phyloP scores from a whole-genome alignment of 2,797 vertebrate species.

The Peromyscus melanophrys region DNA sequence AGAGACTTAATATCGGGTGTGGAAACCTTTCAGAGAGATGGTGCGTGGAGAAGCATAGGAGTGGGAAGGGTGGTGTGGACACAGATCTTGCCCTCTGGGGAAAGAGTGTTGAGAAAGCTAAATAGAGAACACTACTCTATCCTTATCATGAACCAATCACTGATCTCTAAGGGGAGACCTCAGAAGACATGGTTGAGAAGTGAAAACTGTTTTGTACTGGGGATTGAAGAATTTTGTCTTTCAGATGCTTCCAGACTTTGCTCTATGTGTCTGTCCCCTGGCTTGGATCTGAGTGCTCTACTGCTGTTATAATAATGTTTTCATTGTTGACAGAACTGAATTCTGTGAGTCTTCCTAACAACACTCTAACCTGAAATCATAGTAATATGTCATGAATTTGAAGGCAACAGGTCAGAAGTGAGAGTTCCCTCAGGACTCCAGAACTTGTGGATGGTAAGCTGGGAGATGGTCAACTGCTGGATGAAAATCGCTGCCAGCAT shows the following conservation, averaged over 20 bases:
- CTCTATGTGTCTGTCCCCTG: not conserved
- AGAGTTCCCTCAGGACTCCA: not conserved
- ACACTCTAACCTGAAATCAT: not conserved
- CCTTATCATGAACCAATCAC: not conserved
- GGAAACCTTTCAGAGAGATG: not conserved
- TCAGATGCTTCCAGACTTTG: not conserved
- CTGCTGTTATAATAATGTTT: not conserved
- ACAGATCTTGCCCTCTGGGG: not conserved
- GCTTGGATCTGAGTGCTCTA: not conserved
- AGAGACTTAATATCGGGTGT: too few relatives aligned
- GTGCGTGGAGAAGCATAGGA: not conserved
- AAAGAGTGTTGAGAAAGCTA: not conserved
- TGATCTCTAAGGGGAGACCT: not conserved
- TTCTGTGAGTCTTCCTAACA: not conserved
- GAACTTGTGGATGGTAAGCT: not conserved
- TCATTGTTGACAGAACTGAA: not conserved
- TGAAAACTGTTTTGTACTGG: not conserved
- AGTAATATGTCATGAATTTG: not conserved
- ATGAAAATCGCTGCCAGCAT: not conserved
- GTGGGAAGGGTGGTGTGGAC: not conserved
- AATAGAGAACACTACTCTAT: not conserved
- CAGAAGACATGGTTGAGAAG: not conserved
- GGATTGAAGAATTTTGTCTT: not conserved
- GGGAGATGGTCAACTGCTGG: not conserved
- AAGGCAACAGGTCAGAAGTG: not conserved